Base-by-base conservation (phyloP, 2,797 vertebrate genomes). In the Falco biarmicus region DNA sequence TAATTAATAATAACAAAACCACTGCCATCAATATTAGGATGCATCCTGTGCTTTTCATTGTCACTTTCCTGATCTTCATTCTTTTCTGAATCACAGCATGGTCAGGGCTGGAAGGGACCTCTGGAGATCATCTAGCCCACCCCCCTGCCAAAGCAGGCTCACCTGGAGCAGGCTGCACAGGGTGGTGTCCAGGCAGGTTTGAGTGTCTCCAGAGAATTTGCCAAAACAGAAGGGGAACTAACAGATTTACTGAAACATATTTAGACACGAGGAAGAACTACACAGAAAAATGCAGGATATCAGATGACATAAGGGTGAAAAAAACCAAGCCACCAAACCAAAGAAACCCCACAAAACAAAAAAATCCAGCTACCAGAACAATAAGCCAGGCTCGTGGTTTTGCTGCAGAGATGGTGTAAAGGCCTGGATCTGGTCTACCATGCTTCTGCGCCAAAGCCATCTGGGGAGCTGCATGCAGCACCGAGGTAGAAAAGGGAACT, bases 371-470 rank as follows among this genome's bases (percentile, higher is more conserved):
- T 69, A 65, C 21, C 5, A 45, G 34, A 83, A n/a, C 26, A 79
- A 11, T 11, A 47, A 59, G 3, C 15, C 3, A 2, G 24, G 39
- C 18, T 66, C 7, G 18, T 4, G 51, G 51, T 20, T 48, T 64
- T 66, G 32, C 51, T 59, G 56, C 70, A 79, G 63, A 56, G 59
- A 51, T 71, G 45, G 32, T 15, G 5, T 56, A 68, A 64, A 61
- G 47, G 47, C 47, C 47, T 53, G 26, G 43, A n/a, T 76, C 43
- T 70, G 45, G 10, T 29, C 32, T 61, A 18, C 24, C 5, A 25
- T 2, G 6, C 29, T 68, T 57, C 79, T 31, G 2, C 1, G 0
- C 48, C 6, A 0, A 81, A 47, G 17, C 15, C 25, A 13, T 5
- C 31, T 64, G 34, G 26, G 16, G 12, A 84, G 43, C 20, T 61